Percentiles rank a stretch among this genome's conserved stretches.
Evolutionary conservation across 23 tunicate species (phyloP).

Genomic region (Halocynthia roretzi): DNA sequence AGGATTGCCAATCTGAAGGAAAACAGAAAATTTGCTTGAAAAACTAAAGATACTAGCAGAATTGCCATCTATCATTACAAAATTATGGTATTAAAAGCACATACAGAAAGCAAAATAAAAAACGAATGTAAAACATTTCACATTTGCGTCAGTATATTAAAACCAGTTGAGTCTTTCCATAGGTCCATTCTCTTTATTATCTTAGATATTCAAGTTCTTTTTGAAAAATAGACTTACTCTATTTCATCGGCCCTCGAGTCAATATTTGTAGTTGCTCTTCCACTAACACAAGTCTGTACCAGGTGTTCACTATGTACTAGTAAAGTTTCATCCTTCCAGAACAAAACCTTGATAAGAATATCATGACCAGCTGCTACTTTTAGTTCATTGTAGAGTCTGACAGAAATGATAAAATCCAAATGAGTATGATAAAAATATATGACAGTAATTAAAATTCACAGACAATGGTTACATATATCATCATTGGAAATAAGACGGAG

Average conservation of each 20-base stretch:
- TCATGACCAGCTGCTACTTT: constrained; percentile 17
- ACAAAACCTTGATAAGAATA: constrained; percentile 12
- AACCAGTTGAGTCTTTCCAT: too few relatives aligned
- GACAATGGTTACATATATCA: too few relatives aligned
- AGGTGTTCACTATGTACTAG: background rate
- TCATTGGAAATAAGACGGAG: too few relatives aligned
- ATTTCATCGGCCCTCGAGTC: constrained; percentile 20
- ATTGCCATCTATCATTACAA: too few relatives aligned
- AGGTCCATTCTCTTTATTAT: too few relatives aligned
- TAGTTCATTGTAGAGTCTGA: constrained; percentile 20
- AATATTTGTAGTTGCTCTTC: background rate
- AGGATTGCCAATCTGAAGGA: constrained; percentile 25
- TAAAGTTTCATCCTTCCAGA: constrained; percentile 27
- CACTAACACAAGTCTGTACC: background rate
- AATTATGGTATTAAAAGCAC: background rate
- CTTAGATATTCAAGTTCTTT: too few relatives aligned
- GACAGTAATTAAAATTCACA: background rate
- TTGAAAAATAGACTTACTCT: constrained; percentile 15
- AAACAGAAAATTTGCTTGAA: background rate
- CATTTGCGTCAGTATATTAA: too few relatives aligned
- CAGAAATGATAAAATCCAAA: background rate
- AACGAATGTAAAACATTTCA: background rate
- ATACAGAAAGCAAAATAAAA: background rate
- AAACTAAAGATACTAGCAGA: too few relatives aligned
- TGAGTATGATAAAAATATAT: background rate